Evolutionary conservation across 2,888 invertebrate species (phyloP).

Genomic region (Uloborus plumipes): DNA sequence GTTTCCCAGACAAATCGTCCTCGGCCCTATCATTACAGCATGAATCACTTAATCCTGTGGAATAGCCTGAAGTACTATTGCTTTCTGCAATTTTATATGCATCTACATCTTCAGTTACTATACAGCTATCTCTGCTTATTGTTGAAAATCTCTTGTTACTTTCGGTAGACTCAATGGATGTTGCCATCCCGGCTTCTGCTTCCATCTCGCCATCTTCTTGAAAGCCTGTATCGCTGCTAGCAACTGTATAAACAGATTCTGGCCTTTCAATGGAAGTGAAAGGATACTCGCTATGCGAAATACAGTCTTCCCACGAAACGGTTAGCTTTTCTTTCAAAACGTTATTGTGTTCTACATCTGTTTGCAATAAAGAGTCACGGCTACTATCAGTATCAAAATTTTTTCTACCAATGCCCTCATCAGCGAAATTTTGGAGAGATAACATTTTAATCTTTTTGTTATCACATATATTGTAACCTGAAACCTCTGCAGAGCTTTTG

Average conservation of each 20-base stretch:
- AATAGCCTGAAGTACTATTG: conserved; percentile 55
- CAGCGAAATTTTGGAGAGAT: conserved; percentile 10
- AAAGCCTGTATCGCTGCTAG: conserved; percentile 91
- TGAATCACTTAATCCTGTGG: conserved; percentile 57
- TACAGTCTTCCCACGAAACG: conserved; percentile 59
- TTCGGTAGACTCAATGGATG: conserved; percentile 76
- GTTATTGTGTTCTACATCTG: conserved; percentile 26
- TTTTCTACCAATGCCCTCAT: conserved; percentile 7
- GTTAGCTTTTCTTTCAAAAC: conserved; percentile 53
- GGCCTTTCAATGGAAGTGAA: conserved; percentile 68
- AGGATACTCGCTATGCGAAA: conserved; percentile 17
- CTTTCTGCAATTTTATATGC: conserved; percentile 53
- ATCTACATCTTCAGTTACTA: conserved; percentile 73
- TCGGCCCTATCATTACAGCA: conserved; percentile 51
- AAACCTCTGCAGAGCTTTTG: neutral
- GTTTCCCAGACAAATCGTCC: conserved; percentile 48
- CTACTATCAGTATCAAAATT: conserved; percentile 43
- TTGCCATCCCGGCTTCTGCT: conserved; percentile 75
- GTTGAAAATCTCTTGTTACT: conserved; percentile 76
- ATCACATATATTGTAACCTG: conserved; percentile 10
- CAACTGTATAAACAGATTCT: conserved; percentile 72
- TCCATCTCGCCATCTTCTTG: conserved; percentile 78
- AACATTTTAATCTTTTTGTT: conserved; percentile 16
- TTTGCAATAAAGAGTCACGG: conserved; percentile 25
- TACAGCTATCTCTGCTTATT: conserved; percentile 46